These are phyloP conservation scores for Prionace glauca DNA, from an alignment of 2,797 vertebrate genomes.

Conservation along the genomic window DNA sequence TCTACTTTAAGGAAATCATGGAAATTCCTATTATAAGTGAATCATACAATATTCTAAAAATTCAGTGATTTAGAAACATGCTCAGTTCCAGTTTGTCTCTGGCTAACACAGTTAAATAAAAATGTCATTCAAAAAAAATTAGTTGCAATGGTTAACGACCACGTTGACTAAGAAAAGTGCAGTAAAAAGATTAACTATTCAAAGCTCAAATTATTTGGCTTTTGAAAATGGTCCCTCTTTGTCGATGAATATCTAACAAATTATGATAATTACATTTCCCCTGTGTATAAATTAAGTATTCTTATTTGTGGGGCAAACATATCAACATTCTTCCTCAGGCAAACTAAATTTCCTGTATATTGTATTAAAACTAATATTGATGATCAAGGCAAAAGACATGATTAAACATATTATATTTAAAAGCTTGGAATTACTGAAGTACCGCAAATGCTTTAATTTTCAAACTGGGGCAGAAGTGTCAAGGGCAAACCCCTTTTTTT, in stretches of 20 bases:
- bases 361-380: slow-evolving; percentile 16
- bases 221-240: slow-evolving; percentile 4
- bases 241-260: background rate
- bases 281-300: background rate
- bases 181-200: slow-evolving; percentile 14
- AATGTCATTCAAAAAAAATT: background rate
- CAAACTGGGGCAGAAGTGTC: background rate
- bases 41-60: background rate
- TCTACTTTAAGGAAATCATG: background rate
- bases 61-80: slow-evolving; percentile 28
- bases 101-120: slow-evolving; percentile 3
- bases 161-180: slow-evolving; percentile 27
- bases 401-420: slow-evolving; percentile 1
- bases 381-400: slow-evolving; percentile 35
- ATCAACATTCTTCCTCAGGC: background rate
- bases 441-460: slow-evolving; percentile 6
- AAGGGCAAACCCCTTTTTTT: background rate
- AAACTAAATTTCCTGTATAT: slow-evolving; percentile 4
- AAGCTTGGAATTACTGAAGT: slow-evolving; percentile 12
- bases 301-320: slow-evolving; percentile 21
- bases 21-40: background rate
- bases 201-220: slow-evolving; percentile 30
- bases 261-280: background rate
- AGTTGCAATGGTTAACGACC: slow-evolving; percentile 23
- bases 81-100: slow-evolving; percentile 5